Percentiles rank a stretch among this genome's conserved stretches.
phyloP scores from a whole-genome alignment of 2,888 invertebrate species.

The Brassicogethes aeneus region DNA sequence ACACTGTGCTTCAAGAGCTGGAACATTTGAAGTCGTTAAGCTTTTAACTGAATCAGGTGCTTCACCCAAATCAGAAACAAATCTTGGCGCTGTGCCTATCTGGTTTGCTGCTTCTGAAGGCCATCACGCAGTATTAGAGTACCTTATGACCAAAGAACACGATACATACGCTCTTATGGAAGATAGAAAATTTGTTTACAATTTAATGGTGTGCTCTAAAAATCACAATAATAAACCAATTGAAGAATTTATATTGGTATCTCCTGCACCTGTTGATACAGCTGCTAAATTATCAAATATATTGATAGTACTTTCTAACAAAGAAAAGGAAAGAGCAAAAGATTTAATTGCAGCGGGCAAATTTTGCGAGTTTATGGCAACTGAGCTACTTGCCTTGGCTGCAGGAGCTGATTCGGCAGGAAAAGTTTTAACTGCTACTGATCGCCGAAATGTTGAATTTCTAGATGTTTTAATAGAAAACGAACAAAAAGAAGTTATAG shows the following conservation, averaged over 20 bases:
- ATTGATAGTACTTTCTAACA: slow-evolving; percentile 77
- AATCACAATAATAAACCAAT: slow-evolving; percentile 93
- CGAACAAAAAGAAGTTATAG: slow-evolving; percentile 96
- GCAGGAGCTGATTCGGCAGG: slow-evolving; percentile 93
- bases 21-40: slow-evolving; percentile 90
- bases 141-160: slow-evolving; percentile 94
- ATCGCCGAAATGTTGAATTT: slow-evolving; percentile 88
- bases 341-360: slow-evolving; percentile 93
- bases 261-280: slow-evolving; percentile 97
- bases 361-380: slow-evolving; percentile 97
- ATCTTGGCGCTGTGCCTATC: slow-evolving; percentile 92
- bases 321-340: slow-evolving; percentile 96
- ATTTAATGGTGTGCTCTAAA: slow-evolving; percentile 96
- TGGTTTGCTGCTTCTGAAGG: slow-evolving; percentile 98
- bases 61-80: slow-evolving; percentile 89
- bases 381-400: slow-evolving; percentile 86
- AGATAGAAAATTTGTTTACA: slow-evolving; percentile 94
- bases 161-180: slow-evolving; percentile 97
- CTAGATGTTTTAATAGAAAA: slow-evolving; percentile 96
- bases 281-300: slow-evolving; percentile 96
- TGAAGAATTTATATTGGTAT: slow-evolving; percentile 95
- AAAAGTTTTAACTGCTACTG: slow-evolving; percentile 88
- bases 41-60: slow-evolving; percentile 93
- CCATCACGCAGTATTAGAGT: slow-evolving; percentile 92
- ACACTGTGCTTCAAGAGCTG: slow-evolving; percentile 91